phyloP scores from a whole-genome alignment of 2,113 vertebrate species.

The Xerus inauris region DNA sequence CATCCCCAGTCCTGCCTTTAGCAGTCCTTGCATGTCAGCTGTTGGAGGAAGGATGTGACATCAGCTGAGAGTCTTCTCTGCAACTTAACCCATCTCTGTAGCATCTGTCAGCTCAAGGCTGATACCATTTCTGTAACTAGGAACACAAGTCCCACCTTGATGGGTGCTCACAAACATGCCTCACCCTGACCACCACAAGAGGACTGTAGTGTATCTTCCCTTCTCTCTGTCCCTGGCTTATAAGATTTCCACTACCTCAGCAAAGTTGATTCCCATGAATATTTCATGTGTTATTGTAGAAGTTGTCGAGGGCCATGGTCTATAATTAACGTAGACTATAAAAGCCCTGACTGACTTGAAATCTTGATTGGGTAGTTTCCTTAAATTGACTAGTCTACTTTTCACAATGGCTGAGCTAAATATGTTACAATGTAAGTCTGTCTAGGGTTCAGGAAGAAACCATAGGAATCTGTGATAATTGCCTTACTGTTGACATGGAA shows the following conservation, averaged over 20 bases:
- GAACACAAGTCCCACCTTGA: neutral
- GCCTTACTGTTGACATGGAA: slow-evolving; percentile 66
- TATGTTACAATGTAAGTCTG: neutral
- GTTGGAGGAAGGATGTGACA: neutral
- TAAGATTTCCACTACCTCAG: neutral
- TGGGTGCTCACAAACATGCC: neutral
- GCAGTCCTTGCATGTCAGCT: neutral
- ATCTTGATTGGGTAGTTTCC: neutral
- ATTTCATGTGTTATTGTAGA: neutral
- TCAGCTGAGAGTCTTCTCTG: neutral
- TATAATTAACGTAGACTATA: neutral
- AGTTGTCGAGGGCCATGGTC: neutral
- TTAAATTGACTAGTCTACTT: neutral
- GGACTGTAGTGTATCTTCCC: neutral
- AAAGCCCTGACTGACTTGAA: neutral
- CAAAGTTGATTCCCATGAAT: neutral
- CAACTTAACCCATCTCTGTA: accelerated
- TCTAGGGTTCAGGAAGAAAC: slow-evolving; percentile 36
- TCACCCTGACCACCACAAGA: neutral
- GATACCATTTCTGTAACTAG: too few species aligned
- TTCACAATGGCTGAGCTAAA: neutral
- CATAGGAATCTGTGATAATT: neutral
- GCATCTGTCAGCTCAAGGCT: neutral
- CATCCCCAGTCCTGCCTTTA: neutral
- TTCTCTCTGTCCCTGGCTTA: neutral